Base-by-base conservation (phyloP, 2,888 invertebrate genomes). In the Bombylius discolor region DNA sequence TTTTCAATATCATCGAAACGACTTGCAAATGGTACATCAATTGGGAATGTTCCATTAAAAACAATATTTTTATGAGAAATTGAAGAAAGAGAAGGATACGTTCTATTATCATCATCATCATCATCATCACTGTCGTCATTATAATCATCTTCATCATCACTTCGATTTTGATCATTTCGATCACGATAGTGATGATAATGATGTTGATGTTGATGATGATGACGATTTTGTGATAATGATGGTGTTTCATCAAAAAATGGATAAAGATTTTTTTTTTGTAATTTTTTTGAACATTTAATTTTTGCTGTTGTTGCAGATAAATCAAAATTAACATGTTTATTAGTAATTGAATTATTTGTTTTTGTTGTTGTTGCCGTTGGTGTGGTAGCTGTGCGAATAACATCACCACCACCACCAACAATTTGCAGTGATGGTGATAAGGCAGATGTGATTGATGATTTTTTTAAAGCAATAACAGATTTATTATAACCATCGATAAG, bases 21-120 rank as follows among this genome's bases (percentile, higher is more conserved):
- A 49, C 64, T 65, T 42, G 72, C 70, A 12, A 72, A 59, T 36
- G 89, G 89, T 66, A 80, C 79, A 70, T 90, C 90, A 62, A 92
- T 91, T 5, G 91, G 90, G 77, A 81, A 92, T 5, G 91, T 92
- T 53, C 90, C 90, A 64, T 89, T 88, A 70, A 89, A 90, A 59
- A 89, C 80, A 50, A 90, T 78, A 52, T 67, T 66, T 58, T 69
- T 69, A 49, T 62, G 56, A 55, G n/a, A 63, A 62, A 1, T 63
- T 39, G 7, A 9, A 32, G 47, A 9, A 36, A 34, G 11, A 39
- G 7, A 39, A 9, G 39, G 11, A 9, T 7, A 39, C 7, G 7
- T 3, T 9, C 7, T 9, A 39, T 4, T 3, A 39, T 39, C 11
- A 9, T 39, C 11, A 11, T 36, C 14, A 8, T 13, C 34, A 5